These are phyloP conservation scores for Sisor rabdophorus DNA, from an alignment of 2,113 vertebrate genomes.

Conservation along the genomic window DNA sequence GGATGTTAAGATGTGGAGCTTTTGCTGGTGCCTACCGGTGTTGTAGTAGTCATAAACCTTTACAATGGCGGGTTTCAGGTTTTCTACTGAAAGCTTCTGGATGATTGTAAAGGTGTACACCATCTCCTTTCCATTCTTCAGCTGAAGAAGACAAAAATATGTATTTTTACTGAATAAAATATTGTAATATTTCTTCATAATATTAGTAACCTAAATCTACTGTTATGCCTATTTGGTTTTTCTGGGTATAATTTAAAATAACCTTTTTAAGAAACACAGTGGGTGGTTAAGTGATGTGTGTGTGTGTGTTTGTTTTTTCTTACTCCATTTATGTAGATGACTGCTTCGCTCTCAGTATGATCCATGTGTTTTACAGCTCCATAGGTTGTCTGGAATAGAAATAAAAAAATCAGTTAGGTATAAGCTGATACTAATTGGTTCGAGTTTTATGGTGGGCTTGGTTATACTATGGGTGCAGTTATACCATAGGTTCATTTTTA, in stretches of 20 bases:
- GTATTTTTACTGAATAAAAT: no score
- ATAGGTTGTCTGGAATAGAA: conserved; percentile 50
- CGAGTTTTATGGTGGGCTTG: no score
- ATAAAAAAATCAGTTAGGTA: not conserved
- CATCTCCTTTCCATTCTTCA: conserved; percentile 49
- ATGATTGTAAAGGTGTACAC: conserved; percentile 60
- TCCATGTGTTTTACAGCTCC: conserved; percentile 65
- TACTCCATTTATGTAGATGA: conserved; percentile 70
- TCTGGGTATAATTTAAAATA: no score
- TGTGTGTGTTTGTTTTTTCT: not conserved
- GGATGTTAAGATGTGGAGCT: not conserved
- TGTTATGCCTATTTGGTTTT: no score
- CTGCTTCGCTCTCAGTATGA: conserved; percentile 55
- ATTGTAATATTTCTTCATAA: no score
- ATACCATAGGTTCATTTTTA: no score
- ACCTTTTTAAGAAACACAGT: no score
- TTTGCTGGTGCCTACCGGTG: conserved; percentile 66
- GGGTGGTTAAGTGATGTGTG: not conserved
- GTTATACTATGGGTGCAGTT: no score
- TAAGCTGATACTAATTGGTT: not conserved
- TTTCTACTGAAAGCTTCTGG: conserved; percentile 63
- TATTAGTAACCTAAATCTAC: no score
- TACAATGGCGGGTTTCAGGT: conserved; percentile 75
- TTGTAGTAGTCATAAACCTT: conserved; percentile 84
- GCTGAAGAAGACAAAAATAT: conserved; percentile 47